These are phyloP conservation scores for Melanostigma gelatinosum DNA, from an alignment of 2,113 vertebrate genomes.

Conservation along the genomic window DNA sequence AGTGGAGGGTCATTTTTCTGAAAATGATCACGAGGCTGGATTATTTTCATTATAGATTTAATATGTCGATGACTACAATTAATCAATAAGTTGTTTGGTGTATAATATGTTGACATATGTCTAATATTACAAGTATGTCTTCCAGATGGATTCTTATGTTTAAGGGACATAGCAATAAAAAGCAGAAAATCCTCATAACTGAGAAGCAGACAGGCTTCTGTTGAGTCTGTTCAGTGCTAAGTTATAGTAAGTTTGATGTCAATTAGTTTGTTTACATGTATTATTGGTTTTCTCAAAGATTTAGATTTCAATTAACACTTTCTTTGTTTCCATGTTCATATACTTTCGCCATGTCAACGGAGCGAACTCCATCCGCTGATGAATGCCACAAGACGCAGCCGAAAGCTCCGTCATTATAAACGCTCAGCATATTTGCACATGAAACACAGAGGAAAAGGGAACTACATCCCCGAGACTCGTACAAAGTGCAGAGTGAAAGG, in stretches of 20 bases:
- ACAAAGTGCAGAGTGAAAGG: background rate
- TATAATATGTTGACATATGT: background rate
- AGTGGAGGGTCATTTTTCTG: background rate
- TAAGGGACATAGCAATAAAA: background rate
- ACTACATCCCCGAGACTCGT: background rate
- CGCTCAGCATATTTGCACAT: background rate
- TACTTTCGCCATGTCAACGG: background rate
- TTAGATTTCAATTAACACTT: no score
- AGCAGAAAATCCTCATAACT: background rate
- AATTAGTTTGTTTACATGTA: no score
- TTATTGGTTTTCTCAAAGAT: background rate
- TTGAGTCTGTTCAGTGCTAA: no score
- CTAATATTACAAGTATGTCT: background rate
- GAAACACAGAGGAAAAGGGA: background rate
- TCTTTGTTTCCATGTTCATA: background rate
- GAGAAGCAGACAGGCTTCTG: background rate
- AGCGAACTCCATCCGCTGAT: background rate
- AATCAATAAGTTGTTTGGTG: background rate
- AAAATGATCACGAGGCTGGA: background rate
- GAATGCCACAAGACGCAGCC: background rate
- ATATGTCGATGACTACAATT: no score
- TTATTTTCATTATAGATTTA: background rate
- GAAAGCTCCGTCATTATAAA: background rate
- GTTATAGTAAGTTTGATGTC: background rate
- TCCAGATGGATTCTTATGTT: background rate